These are phyloP conservation scores for Poeciliopsis infans DNA, from an alignment of 2,797 vertebrate genomes.

Conservation along the genomic window DNA sequence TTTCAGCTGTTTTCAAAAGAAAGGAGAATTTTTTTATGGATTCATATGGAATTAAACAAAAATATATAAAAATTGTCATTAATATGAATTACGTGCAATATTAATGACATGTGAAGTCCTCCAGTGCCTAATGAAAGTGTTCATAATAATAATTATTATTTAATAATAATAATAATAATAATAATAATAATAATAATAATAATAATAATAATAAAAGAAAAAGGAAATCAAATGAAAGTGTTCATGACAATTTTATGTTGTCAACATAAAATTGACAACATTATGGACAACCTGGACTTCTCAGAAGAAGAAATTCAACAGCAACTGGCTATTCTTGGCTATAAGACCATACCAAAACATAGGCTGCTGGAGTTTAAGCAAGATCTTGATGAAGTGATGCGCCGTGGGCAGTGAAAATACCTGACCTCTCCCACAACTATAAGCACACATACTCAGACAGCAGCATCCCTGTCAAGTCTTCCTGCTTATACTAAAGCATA, in stretches of 20 bases:
- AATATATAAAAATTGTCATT: neutral
- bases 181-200: too few species aligned
- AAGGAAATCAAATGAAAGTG: too few species aligned
- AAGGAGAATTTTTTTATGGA: neutral
- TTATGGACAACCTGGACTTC: too few species aligned
- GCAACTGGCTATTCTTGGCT: too few species aligned
- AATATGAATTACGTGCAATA: neutral
- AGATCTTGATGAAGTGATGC: constrained; percentile 81
- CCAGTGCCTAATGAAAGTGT: neutral
- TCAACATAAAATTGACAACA: too few species aligned
- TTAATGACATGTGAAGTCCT: neutral
- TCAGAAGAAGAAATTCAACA: too few species aligned
- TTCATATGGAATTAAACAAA: neutral
- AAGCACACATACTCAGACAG: constrained; percentile 25
- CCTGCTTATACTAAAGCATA: constrained; percentile 70
- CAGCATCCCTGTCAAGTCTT: constrained; percentile 48
- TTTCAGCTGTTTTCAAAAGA: neutral
- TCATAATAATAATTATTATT: neutral
- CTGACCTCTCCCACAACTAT: constrained; percentile 35
- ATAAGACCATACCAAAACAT: too few species aligned
- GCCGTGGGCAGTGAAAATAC: constrained; percentile 62
- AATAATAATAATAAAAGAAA: too few species aligned
- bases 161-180: too few species aligned
- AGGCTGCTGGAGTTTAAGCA: too few species aligned
- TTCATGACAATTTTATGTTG: too few species aligned